Evolutionary conservation across 2,797 vertebrate genomes (phyloP).

Genomic region (Xenopus petersii): DNA sequence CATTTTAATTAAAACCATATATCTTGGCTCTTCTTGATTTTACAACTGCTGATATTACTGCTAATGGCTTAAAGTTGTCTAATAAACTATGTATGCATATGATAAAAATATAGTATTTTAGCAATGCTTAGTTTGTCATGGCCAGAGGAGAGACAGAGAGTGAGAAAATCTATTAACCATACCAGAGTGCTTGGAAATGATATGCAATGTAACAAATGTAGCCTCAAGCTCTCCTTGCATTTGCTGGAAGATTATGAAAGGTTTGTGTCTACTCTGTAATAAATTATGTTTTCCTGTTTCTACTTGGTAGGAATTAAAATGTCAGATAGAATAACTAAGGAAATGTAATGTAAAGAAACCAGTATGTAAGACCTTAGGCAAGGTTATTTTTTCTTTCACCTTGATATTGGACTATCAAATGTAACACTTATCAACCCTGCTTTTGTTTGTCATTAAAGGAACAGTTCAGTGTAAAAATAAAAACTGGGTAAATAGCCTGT

Average conservation of each 20-base stretch:
- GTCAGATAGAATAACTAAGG: conserved; percentile 34
- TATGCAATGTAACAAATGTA: conserved; percentile 36
- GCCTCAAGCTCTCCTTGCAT: conserved; percentile 30
- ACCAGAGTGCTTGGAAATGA: conserved; percentile 24
- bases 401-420: conserved; percentile 16
- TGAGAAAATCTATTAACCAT: conserved; percentile 31
- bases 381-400: conserved; percentile 14
- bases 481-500: too few relatives aligned
- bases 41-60: not conserved
- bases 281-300: conserved; percentile 35
- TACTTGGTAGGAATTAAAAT: conserved; percentile 37
- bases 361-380: conserved; percentile 29
- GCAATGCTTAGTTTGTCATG: conserved; percentile 11
- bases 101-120: conserved; percentile 26
- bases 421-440: not conserved
- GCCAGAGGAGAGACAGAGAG: conserved; percentile 5
- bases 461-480: too few relatives aligned
- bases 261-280: conserved; percentile 39
- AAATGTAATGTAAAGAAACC: conserved; percentile 14
- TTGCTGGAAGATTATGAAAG: conserved; percentile 38
- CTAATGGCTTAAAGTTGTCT: conserved; percentile 26
- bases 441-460: not conserved
- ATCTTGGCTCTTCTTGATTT: not conserved
- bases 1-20: conserved; percentile 40
- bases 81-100: conserved; percentile 12